Conservation (phyloP, 2,888 invertebrate species). For the Tiphia femorata region DNA sequence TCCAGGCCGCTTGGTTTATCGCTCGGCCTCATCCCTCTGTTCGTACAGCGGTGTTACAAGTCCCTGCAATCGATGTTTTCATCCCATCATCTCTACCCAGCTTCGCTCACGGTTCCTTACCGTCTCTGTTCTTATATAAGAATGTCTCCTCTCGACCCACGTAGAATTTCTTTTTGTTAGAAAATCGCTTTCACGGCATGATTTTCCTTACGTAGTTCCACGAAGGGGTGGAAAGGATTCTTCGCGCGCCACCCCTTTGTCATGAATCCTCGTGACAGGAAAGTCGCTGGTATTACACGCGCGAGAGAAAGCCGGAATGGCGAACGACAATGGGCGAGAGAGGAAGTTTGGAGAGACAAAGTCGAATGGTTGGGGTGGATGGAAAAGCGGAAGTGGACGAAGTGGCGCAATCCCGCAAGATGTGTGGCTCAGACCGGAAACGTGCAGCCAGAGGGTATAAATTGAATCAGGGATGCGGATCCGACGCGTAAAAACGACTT, state of each 20-base stretch:
- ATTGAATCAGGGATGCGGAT: constrained; percentile 61
- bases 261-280: constrained; percentile 27
- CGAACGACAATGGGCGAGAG: too few relatives aligned
- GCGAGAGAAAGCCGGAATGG: constrained; percentile 26
- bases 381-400: constrained; percentile 48
- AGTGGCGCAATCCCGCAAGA: constrained; percentile 58
- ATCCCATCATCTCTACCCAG: constrained; percentile 50
- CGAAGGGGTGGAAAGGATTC: too few relatives aligned
- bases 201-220: too few relatives aligned
- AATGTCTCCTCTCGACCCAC: too few relatives aligned
- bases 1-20: constrained; percentile 66
- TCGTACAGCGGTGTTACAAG: constrained; percentile 64
- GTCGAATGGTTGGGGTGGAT: neutral
- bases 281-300: constrained; percentile 17
- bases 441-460: constrained; percentile 53
- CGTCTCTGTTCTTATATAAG: constrained; percentile 23
- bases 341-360: constrained; percentile 12
- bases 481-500: constrained; percentile 59
- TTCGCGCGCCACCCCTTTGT: too few relatives aligned
- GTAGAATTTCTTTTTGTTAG: too few relatives aligned
- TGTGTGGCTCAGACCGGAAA: constrained; percentile 53
- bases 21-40: constrained; percentile 59
- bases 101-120: constrained; percentile 15
- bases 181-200: too few relatives aligned
- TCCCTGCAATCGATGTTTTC: constrained; percentile 63